A percentile compares a stretch with the other conserved stretches of the same genome.
These are phyloP conservation scores for Drosophila hamatofila DNA, from an alignment of 2,888 invertebrate genomes.

Conservation along the genomic window DNA sequence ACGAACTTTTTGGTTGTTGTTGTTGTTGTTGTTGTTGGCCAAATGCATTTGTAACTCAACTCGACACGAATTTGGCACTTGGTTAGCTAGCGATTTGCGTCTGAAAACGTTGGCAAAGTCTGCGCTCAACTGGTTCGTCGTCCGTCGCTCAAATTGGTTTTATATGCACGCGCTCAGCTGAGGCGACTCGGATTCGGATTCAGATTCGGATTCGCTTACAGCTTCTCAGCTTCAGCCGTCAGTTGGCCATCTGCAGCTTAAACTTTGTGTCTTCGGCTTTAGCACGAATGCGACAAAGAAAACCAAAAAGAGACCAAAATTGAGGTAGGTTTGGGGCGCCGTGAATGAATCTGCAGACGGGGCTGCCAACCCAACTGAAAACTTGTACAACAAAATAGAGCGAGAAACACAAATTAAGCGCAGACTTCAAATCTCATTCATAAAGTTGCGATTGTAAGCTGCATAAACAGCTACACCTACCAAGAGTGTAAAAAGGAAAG, in stretches of 20 bases:
- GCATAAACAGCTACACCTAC: neutral
- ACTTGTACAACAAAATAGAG: neutral
- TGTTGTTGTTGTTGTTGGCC: constrained; percentile 34
- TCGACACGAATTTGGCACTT: constrained; percentile 21
- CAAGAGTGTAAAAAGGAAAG: too few species aligned
- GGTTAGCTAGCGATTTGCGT: neutral
- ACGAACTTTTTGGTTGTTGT: constrained; percentile 56
- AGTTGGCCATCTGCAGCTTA: constrained; percentile 37
- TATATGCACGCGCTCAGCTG: constrained; percentile 62
- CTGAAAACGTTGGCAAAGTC: constrained; percentile 58
- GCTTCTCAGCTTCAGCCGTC: constrained; percentile 6
- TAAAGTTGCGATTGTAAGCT: neutral
- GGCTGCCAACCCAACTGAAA: constrained; percentile 60
- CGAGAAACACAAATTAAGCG: constrained; percentile 3
- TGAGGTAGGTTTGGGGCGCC: constrained; percentile 68
- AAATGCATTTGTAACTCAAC: constrained; percentile 65
- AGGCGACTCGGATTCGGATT: constrained; percentile 4
- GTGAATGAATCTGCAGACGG: constrained; percentile 30
- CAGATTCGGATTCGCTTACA: constrained; percentile 19
- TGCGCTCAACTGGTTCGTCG: constrained; percentile 77
- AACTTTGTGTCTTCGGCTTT: constrained; percentile 16
- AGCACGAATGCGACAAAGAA: constrained; percentile 25
- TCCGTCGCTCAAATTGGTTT: constrained; percentile 71
- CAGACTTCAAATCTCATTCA: constrained; percentile 23
- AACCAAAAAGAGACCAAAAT: constrained; percentile 24